Base-by-base conservation (phyloP, 92 coral and sea anemone species). In the Zoanthus gigantus region DNA sequence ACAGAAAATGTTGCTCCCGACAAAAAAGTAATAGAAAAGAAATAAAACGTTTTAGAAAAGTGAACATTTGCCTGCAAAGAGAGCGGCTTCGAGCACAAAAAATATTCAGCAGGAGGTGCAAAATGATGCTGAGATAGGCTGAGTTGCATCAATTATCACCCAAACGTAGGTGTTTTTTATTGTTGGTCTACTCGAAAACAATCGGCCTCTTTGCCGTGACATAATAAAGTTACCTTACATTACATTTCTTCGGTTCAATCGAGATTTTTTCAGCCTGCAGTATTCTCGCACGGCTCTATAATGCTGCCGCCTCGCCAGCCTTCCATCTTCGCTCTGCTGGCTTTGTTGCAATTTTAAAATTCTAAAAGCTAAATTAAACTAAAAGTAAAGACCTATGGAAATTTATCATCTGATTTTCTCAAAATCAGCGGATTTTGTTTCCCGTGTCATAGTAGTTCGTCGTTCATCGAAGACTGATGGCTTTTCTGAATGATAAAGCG, bases 371-470 rank as follows among this genome's bases (percentile, higher is more conserved):
- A 58, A 58, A 58, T 58, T 58, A 18, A 16, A 58, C 16, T 58
- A 58, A 58, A 2, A n/a, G n/a, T n/a, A n/a, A n/a, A n/a, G 66
- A 58, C 66, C 16, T 58, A 63, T 58, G 66, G 66, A 58, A 58
- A 58, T 58, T 58, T 1, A 57, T 60, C 67, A 60, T 60, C 67
- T 16, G 18, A 60, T 60, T 60, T 60, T 60, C 67, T 60, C 18
- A 60, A 60, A 60, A 60, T 60, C 18, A 60, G 67, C 67, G 67
- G 67, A 14, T 60, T 60, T 60, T 60, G 67, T 60, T 60, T 60
- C 67, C 67, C 67, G 67, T 60, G 67, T 60, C 67, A 60, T 60
- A 60, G 67, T 60, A 60, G 67, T 60, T 60, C 67, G 67, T 60
- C 67, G 28, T 60, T 60, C 16, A 23, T 60, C 67, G 67, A 60